Evolutionary conservation across 2,797 vertebrate genomes (phyloP).

Genomic region (Garrulus glandarius): DNA sequence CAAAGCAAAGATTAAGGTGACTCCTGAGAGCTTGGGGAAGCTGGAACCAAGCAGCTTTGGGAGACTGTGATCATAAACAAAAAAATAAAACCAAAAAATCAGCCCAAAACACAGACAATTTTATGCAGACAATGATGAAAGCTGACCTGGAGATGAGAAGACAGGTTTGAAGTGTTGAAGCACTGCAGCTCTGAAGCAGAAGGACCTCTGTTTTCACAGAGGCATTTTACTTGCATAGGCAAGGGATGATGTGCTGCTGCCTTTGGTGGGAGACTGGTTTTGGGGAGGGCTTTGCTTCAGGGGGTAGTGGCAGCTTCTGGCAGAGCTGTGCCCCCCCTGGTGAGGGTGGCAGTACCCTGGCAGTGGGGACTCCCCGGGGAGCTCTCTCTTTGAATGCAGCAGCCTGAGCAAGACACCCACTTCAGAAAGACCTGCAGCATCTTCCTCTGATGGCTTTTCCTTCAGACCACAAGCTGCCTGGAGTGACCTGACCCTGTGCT

Average conservation of each 20-base stretch:
- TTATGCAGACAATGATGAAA: not conserved
- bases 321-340: not conserved
- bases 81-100: not conserved
- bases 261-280: not conserved
- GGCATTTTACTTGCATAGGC: not conserved
- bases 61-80: not conserved
- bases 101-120: not conserved
- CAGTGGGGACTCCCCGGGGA: not conserved
- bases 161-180: not conserved
- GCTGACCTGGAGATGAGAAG: not conserved
- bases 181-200: not conserved
- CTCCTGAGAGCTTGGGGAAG: not conserved
- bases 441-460: not conserved
- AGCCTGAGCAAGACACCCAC: not conserved
- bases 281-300: not conserved
- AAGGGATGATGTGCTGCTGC: not conserved
- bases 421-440: not conserved
- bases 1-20: not conserved
- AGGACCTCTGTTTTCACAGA: not conserved
- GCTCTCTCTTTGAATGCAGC: not conserved
- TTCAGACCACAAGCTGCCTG: not conserved
- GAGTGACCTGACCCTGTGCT: not conserved
- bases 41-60: not conserved
- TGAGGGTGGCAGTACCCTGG: not conserved
- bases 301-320: not conserved